Evolutionary conservation across 2,888 invertebrate genomes (phyloP).

Genomic region (Morpho achilles): DNA sequence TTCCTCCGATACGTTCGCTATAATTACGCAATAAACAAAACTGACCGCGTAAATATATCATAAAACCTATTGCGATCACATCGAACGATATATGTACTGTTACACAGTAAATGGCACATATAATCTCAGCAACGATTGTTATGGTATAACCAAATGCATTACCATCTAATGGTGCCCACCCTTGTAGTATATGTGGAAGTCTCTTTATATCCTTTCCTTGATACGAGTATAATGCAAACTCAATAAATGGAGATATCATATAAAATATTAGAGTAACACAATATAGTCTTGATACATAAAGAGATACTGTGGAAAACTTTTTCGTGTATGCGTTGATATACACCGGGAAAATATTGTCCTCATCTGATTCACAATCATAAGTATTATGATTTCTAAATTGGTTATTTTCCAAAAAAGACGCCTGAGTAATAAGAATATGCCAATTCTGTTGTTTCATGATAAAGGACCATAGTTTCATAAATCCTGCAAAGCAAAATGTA

Average conservation of each 20-base stretch:
- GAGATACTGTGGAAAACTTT: constrained; percentile 38
- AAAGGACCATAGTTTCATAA: constrained; percentile 49
- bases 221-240: constrained; percentile 35
- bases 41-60: constrained; percentile 60
- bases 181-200: constrained; percentile 54
- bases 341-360: constrained; percentile 25
- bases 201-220: constrained; percentile 25
- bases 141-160: constrained; percentile 40
- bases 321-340: constrained; percentile 40
- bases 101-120: constrained; percentile 50
- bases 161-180: constrained; percentile 48
- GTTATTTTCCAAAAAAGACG: constrained; percentile 39
- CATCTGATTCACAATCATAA: constrained; percentile 35
- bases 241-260: constrained; percentile 52
- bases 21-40: constrained; percentile 43
- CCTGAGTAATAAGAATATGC: constrained; percentile 40
- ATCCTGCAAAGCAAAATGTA: constrained; percentile 53
- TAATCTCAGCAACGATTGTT: constrained; percentile 40
- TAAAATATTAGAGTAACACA: constrained; percentile 43
- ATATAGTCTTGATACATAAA: constrained; percentile 44
- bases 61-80: constrained; percentile 46
- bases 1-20: constrained; percentile 49
- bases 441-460: constrained; percentile 36
- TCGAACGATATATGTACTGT: constrained; percentile 53
- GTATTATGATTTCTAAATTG: constrained; percentile 29